Evolutionary conservation across 2,113 vertebrate genomes (phyloP), one percentile per base, ranked within the genome.

Genomic region (Alligator mississippiensis): DNA sequence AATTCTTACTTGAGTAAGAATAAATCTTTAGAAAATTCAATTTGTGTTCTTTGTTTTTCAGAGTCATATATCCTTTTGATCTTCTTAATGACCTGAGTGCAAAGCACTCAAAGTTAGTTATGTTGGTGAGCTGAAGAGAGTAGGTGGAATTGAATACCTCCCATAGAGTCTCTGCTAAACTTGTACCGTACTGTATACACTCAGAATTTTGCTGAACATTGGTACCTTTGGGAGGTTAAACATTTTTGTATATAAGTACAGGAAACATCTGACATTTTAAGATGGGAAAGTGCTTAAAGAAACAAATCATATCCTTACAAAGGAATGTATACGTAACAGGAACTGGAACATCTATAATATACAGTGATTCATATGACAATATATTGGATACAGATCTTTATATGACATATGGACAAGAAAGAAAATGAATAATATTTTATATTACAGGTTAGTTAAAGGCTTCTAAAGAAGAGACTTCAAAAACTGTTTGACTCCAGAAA

Each of bases 241-340:
- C 87, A 77, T 92, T 96, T 97, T 96, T 93, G 96, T 96, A 17
- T 96, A 18, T 92, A 97, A 96, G 95, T 86, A 95, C 97, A 97
- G 97, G 97, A 98, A 98, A 93, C 90, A 85, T 94, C 83, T 94
- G 95, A 97, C 95, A 93, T 95, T 96, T 94, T 84, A 90, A 96
- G 89, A 90, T 96, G 95, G 95, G 94, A 96, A 97, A 97, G 89
- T 93, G 93, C 93, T 97, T 96, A 95, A 86, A 88, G 64, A 94
- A 96, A 91, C 95, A 93, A 85, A 93, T 94, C 93, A 96, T 87
- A 92, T 94, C 57, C 80, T 77, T 95, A 86, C 93, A 95, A 94
- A 97, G 93, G 95, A 97, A 94, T 95, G 95, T 95, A 91, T 82
- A 96, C 77, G 79, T 88, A 97, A 93, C 90, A 96, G 94, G 93